Percentiles rank a stretch among this genome's conserved stretches.
Conservation (phyloP, 1,140 invertebrate genomes). For the Eriocheir sinensis region DNA sequence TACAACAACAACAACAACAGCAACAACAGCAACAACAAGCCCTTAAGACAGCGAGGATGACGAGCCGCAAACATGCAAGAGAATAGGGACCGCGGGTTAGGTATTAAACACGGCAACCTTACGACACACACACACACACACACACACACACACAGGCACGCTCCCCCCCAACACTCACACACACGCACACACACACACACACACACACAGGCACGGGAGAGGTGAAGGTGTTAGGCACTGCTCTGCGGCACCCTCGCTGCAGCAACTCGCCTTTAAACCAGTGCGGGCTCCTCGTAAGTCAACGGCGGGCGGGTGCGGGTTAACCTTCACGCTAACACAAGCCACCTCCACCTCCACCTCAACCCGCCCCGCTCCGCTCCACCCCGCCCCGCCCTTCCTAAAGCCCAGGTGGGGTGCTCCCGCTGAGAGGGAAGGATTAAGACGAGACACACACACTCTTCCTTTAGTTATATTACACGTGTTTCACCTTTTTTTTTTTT, state of each 20-base stretch:
- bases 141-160: not conserved
- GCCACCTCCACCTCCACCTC: not conserved
- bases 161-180: not conserved
- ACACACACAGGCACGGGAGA: no score
- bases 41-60: no score
- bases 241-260: slow-evolving; percentile 8
- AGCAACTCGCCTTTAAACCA: not conserved
- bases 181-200: not conserved
- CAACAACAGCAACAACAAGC: no score
- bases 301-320: not conserved
- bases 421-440: not conserved
- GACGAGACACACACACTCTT: not conserved
- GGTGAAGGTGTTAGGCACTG: not conserved
- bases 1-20: no score
- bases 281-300: slow-evolving; percentile 11
- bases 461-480: no score
- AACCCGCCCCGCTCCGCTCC: no score
- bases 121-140: not conserved
- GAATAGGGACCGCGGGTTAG: no score
- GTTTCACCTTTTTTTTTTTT: no score
- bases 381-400: no score
- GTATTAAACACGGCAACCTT: not conserved
- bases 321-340: not conserved
- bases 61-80: no score
- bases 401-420: no score